Percentiles rank a stretch among this genome's conserved stretches.
These are phyloP conservation scores for Poecilobothrus nobilitatus DNA, from an alignment of 2,888 invertebrate species.

Conservation along the genomic window DNA sequence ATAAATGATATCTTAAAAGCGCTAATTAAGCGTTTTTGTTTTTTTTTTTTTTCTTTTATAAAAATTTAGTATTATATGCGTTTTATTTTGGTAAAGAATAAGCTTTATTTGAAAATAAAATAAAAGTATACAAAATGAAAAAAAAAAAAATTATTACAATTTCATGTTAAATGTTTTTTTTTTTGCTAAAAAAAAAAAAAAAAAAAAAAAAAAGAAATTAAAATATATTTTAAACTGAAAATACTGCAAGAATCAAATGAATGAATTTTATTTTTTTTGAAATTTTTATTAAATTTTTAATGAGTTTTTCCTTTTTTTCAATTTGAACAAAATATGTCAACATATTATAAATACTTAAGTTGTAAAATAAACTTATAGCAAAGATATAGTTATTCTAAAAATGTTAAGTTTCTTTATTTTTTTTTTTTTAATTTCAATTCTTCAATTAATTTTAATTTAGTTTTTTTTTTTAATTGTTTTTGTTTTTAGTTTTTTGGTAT, in stretches of 20 bases:
- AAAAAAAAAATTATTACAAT: no score
- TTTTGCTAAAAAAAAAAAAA: neutral
- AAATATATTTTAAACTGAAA: neutral
- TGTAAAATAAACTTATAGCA: constrained; percentile 6
- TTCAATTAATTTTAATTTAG: neutral
- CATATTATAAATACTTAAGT: constrained; percentile 4
- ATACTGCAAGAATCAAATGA: neutral
- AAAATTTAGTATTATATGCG: neutral
- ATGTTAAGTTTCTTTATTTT: constrained; percentile 3
- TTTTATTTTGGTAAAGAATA: neutral
- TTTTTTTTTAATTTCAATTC: neutral
- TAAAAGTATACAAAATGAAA: neutral
- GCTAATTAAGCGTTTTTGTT: neutral
- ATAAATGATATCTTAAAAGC: neutral
- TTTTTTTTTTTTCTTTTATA: neutral
- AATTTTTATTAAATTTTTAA: constrained; percentile 1
- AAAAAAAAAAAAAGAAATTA: neutral
- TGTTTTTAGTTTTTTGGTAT: neutral
- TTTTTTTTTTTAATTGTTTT: neutral
- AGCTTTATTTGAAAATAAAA: neutral
- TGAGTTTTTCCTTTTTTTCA: neutral
- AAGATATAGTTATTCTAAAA: constrained; percentile 6
- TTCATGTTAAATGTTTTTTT: neutral
- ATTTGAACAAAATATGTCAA: constrained; percentile 6
- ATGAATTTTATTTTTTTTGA: neutral